Evolutionary conservation across 1,140 invertebrate genomes (phyloP), one percentile per base, ranked within the genome.

Genomic region (Cyclargus thomasi): DNA sequence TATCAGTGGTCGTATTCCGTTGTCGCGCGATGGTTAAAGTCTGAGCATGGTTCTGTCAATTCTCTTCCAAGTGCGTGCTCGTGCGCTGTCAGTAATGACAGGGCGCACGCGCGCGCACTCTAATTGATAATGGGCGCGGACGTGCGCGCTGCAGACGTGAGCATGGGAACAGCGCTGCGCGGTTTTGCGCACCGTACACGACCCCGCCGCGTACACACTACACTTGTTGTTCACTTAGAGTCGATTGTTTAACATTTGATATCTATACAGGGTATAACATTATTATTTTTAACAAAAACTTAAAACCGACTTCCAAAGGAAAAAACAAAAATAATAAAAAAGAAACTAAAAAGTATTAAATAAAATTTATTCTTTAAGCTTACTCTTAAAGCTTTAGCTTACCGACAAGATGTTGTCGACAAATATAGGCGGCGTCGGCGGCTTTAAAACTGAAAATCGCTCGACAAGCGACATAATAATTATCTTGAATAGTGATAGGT

Each of bases 121-220:
- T 88, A 85, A 88, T 88, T 86, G 85, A 86, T 88, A 86, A 88
- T 86, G 78, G 78, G 67, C 73, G 75, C 74, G 74, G 78, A 85
- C 84, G 84, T 85, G 83, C 83, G 76, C 80, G 76, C 67, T 67
- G 65, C 39, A 47, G 77, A 71, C 76, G 76, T 79, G 77, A 71
- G 76, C 76, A 80, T 81, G 83, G 78, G 79, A 84, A 86, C 79
- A 73, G 74, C 72, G 73, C 65, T 70, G 65, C 69, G 68, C 68
- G 22, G 67, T 71, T 70, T 59, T 35, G 67, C 67, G 53, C 35
- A 36, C 57, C 64, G 53, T 53, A 22, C 57, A 67, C 17, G 39
- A 67, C 23, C 63, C 62, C 47, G 53, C 53, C 57, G 22, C 39
- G 72, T 68, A 65, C 67, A 70, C 53, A 67, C 53, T 67, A 67